Percentiles rank a stretch among this genome's conserved stretches.
Evolutionary conservation across 2,113 vertebrate species (phyloP).

Genomic region (Heliornis fulica): DNA sequence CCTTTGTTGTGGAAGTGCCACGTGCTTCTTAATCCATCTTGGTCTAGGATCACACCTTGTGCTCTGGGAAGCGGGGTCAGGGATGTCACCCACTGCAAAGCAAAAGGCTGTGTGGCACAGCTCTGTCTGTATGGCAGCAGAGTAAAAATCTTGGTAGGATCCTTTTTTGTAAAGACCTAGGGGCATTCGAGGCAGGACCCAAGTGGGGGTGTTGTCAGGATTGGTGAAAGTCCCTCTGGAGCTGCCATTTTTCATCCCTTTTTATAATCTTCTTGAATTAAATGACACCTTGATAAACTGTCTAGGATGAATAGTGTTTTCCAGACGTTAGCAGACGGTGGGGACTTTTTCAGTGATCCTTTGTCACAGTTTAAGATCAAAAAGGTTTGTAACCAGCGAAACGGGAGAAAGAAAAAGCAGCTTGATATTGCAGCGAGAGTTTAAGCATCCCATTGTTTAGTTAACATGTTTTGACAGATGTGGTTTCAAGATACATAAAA

Average conservation of each 20-base stretch:
- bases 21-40: not conserved
- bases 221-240: not conserved
- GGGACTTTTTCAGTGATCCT: conserved; percentile 20
- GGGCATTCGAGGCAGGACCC: not conserved
- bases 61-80: rapidly evolving
- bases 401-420: conserved; percentile 9
- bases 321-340: not conserved
- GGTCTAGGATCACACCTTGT: not conserved
- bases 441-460: conserved; percentile 28
- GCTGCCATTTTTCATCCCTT: not conserved
- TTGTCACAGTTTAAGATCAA: not conserved
- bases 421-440: not conserved
- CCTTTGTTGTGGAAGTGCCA: not conserved
- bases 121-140: not conserved
- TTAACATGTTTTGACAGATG: conserved; percentile 38
- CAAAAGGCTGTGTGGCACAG: not conserved
- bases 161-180: not conserved
- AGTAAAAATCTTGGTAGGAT: not conserved
- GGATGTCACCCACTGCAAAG: not conserved
- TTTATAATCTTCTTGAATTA: conserved; percentile 25
- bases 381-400: conserved; percentile 31
- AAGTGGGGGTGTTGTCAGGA: not conserved
- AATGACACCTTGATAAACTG: conserved; percentile 21
- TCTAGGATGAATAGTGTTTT: not conserved
- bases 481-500: not conserved